phyloP scores from a whole-genome alignment of 1,140 invertebrate species.

The Dendroctonus valens region DNA sequence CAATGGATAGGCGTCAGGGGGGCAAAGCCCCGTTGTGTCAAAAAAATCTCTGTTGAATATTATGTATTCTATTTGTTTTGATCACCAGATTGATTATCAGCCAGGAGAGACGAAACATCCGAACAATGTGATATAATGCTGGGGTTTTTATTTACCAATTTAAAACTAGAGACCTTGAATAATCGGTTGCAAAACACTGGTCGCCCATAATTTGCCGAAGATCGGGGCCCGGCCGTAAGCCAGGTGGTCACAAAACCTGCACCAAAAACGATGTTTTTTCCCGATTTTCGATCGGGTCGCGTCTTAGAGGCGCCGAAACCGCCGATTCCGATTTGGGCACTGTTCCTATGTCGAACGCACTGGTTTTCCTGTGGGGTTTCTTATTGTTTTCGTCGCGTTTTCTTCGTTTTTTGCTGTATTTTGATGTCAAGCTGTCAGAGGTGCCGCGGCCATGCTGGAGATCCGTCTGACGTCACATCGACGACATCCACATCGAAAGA shows the following conservation, averaged over 20 bases:
- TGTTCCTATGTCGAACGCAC: slow-evolving; percentile 7
- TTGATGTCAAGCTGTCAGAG: slow-evolving; percentile 34
- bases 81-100: slow-evolving; percentile 20
- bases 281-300: slow-evolving; percentile 29
- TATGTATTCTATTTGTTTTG: slow-evolving; percentile 15
- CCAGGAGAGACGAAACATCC: too few species aligned
- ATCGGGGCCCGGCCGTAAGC: slow-evolving; percentile 38
- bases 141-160: slow-evolving; percentile 39
- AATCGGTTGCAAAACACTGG: slow-evolving; percentile 35
- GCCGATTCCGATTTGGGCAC: slow-evolving; percentile 7
- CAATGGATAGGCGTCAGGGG: too few species aligned
- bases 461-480: neutral
- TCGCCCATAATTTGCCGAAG: slow-evolving; percentile 41
- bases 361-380: slow-evolving; percentile 11
- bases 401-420: slow-evolving; percentile 25
- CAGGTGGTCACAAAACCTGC: slow-evolving; percentile 42
- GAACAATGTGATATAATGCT: neutral
- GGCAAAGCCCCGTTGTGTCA: too few species aligned
- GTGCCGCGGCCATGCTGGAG: slow-evolving; percentile 27
- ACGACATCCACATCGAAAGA: too few species aligned
- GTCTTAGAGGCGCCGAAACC: neutral
- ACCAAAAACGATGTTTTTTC: slow-evolving; percentile 29
- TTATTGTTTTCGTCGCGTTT: slow-evolving; percentile 18
- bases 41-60: too few species aligned
- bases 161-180: slow-evolving; percentile 40